A percentile compares a stretch with the other conserved stretches of the same genome.
Evolutionary conservation across 2,888 invertebrate species (phyloP).

Genomic region (Lycia hirtaria): DNA sequence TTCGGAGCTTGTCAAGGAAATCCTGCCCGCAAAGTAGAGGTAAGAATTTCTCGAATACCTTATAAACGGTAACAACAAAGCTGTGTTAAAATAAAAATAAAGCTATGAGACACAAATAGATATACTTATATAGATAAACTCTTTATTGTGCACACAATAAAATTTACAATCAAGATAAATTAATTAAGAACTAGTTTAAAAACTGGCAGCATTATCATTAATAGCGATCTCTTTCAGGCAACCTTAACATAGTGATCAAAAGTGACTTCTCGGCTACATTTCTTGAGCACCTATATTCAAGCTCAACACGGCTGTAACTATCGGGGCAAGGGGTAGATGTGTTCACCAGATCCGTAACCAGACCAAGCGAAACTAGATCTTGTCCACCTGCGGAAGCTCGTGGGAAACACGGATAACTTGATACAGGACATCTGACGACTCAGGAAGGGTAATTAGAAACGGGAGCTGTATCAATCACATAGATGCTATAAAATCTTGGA

Average conservation of each 20-base stretch:
- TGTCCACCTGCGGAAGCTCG: slow-evolving; percentile 13
- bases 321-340: neutral
- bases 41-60: neutral
- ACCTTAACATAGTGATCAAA: no score
- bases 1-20: slow-evolving; percentile 7
- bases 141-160: no score
- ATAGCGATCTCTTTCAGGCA: no score
- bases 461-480: no score
- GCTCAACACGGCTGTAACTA: neutral
- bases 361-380: neutral
- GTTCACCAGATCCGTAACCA: neutral
- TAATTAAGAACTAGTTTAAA: no score
- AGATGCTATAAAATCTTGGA: no score
- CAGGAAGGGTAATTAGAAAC: slow-evolving; percentile 2
- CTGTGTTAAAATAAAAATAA: neutral
- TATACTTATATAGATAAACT: no score
- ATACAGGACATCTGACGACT: slow-evolving; percentile 3
- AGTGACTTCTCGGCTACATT: no score
- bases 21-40: neutral
- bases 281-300: neutral
- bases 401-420: slow-evolving; percentile 6
- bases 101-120: no score
- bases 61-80: neutral
- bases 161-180: no score
- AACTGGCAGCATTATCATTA: no score